A percentile compares a stretch with the other conserved stretches of the same genome.
These are phyloP conservation scores for Musca vetustissima DNA, from an alignment of 1,140 invertebrate genomes.

Conservation along the genomic window DNA sequence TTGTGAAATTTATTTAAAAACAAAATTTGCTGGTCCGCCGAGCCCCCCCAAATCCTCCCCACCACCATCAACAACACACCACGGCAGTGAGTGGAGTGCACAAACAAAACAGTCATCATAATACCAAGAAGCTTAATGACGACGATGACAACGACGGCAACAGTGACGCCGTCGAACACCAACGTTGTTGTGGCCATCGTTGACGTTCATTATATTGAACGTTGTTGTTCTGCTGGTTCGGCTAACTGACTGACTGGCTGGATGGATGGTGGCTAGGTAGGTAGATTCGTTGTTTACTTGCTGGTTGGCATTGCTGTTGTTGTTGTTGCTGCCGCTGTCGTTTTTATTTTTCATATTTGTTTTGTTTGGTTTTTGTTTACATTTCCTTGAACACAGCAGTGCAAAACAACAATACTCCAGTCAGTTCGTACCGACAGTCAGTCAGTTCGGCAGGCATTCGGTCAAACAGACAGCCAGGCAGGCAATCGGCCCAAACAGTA, in stretches of 20 bases:
- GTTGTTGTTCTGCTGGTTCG: too few relatives aligned
- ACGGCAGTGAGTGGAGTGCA: too few relatives aligned
- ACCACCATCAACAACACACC: not conserved
- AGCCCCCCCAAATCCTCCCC: not conserved
- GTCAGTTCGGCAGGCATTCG: not conserved
- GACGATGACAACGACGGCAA: too few relatives aligned
- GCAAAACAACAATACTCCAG: too few relatives aligned
- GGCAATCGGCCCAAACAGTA: not conserved
- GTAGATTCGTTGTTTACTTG: too few relatives aligned
- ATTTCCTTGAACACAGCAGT: conserved; percentile 13
- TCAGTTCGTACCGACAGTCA: not conserved
- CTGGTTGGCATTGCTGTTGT: not conserved
- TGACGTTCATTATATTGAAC: too few relatives aligned
- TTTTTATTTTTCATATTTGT: conserved; percentile 19
- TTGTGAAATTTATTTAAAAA: conserved; percentile 19
- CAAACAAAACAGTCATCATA: too few relatives aligned
- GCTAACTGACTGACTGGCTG: too few relatives aligned
- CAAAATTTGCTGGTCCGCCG: not conserved
- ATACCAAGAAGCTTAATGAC: too few relatives aligned
- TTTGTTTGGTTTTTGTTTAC: conserved; percentile 24
- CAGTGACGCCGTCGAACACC: too few relatives aligned
- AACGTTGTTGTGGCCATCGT: too few relatives aligned
- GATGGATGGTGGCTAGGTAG: too few relatives aligned
- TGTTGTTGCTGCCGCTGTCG: not conserved
- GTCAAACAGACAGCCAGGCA: not conserved